These are phyloP conservation scores for Oligia fasciuncula DNA, from an alignment of 2,888 invertebrate genomes.

Conservation along the genomic window DNA sequence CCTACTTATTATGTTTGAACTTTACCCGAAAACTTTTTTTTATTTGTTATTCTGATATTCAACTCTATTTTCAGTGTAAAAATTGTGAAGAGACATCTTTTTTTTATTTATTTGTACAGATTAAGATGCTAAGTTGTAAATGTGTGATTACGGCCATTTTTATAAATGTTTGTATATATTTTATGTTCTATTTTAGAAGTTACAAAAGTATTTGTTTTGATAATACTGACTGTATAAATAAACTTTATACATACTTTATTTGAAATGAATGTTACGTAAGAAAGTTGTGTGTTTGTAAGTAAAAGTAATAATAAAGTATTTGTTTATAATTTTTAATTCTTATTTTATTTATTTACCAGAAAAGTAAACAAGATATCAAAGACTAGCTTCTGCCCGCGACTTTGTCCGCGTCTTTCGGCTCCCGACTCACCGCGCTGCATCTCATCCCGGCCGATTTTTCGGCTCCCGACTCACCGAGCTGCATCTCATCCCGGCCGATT, in stretches of 20 bases:
- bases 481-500: too few species aligned
- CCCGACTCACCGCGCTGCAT: too few species aligned
- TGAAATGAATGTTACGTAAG: conserved; percentile 49
- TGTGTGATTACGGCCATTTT: conserved; percentile 56
- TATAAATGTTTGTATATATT: conserved; percentile 45
- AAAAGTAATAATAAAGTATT: conserved; percentile 56
- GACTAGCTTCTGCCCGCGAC: too few species aligned
- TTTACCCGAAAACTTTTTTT: not conserved
- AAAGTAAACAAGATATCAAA: not conserved
- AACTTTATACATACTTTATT: conserved; percentile 22
- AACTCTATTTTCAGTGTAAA: conserved; percentile 6
- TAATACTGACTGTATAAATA: conserved; percentile 24
- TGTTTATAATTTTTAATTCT: conserved; percentile 17
- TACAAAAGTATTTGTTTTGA: conserved; percentile 10
- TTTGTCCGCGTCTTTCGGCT: too few species aligned
- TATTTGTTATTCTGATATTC: not conserved
- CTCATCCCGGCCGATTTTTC: too few species aligned
- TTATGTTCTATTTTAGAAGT: conserved; percentile 21
- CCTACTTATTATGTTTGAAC: not conserved
- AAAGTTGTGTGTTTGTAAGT: conserved; percentile 45
- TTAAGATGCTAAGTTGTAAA: conserved; percentile 56
- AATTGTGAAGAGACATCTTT: not conserved
- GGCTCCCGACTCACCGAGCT: too few species aligned
- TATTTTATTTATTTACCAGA: not conserved
- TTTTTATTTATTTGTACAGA: conserved; percentile 61